Evolutionary conservation across 2,113 vertebrate species (phyloP), one percentile per base, ranked within the genome.

Genomic region (Serinus canaria): DNA sequence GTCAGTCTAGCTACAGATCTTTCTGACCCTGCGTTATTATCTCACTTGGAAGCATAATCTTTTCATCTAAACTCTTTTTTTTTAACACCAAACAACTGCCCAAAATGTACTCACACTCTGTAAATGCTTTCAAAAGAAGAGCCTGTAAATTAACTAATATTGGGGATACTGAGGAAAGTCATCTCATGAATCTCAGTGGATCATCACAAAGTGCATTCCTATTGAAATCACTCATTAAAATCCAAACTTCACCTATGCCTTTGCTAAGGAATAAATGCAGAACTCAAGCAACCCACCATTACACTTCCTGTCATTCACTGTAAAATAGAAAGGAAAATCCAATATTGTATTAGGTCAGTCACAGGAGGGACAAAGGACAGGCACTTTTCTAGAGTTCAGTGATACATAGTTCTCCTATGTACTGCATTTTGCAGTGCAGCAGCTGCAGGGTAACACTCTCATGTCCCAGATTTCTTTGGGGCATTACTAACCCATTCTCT

Each of bases 301-400:
- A 53, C 10, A 82, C 23, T 63, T 91, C 78, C 91, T 69, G 63
- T 41, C 0, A 7, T 66, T 76, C 44, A 43, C 67, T 84, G 67
- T 43, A 83, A 90, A 91, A 85, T 4, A 83, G 62, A 91, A 91
- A 87, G 68, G 66, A 85, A 90, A 88, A 81, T 69, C 77, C 68
- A 68, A 22, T 55, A 47, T 39, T 55, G 22, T 39, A 49, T 87
- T 85, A 89, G 59, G 76, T 68, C 44, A 83, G 0, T 41, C 58
- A 53, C 62, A 70, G 70, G 53, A 82, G 50, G 47, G 46, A 68
- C 78, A 86, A 39, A 78, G 41, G 63, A 62, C 67, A 77, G 70
- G 44, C 25, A 81, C 66, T 78, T 53, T 21, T 20, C 20, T 43
- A 10, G 37, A 47, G n/a, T 17, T 67, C 58, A 46, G 35, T 7